Conservation (phyloP, 2,113 vertebrate genomes). For the Passer montanus region DNA sequence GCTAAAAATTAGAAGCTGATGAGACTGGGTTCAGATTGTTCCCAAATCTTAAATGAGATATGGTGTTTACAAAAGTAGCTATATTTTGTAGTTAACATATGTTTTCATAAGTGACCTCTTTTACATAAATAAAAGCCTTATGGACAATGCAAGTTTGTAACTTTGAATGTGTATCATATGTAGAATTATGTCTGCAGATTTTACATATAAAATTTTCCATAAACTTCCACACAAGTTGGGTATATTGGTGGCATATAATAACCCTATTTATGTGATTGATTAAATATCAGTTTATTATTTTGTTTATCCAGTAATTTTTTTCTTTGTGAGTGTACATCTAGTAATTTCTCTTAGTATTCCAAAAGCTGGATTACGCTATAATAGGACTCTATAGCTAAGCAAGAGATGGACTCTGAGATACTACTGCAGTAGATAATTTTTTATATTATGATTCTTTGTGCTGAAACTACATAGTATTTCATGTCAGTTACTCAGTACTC, state of each 20-base stretch:
- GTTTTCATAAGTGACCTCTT: neutral
- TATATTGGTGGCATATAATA: neutral
- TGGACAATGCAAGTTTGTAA: neutral
- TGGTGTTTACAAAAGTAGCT: neutral
- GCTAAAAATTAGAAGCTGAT: neutral
- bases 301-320: neutral
- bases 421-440: neutral
- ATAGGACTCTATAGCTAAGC: neutral
- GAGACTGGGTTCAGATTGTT: neutral
- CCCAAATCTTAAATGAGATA: neutral
- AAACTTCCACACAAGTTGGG: neutral
- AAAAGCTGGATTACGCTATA: neutral
- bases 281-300: neutral
- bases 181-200: neutral
- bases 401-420: neutral
- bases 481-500: neutral
- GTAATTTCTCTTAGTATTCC: neutral
- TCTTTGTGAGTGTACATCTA: neutral
- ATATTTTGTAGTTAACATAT: neutral
- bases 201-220: neutral
- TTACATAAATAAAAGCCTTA: neutral
- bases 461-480: neutral
- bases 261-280: neutral
- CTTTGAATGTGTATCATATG: rapidly evolving
- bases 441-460: neutral